Percentiles rank a stretch among this genome's conserved stretches.
Evolutionary conservation across 2,797 vertebrate genomes (phyloP).

Genomic region (Coregonus suidteri): DNA sequence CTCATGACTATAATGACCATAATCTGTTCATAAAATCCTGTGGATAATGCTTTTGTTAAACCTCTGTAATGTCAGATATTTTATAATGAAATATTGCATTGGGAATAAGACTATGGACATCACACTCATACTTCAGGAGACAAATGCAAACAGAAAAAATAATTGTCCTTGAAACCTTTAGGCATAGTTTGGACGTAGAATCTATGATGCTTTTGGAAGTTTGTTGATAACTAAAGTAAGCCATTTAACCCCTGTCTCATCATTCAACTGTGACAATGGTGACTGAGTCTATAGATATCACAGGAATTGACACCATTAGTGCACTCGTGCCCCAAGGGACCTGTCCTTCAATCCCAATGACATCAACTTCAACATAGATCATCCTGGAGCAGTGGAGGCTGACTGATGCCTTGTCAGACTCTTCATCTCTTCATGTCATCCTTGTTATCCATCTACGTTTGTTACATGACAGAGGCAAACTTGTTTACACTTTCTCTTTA

Average conservation of each 20-base stretch:
- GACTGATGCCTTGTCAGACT: not conserved
- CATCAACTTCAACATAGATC: not conserved
- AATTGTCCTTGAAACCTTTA: not conserved
- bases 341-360: slow-evolving; percentile 16
- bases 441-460: not conserved
- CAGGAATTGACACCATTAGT: not conserved
- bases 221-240: no score
- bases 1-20: no score
- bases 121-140: not conserved
- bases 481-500: not conserved
- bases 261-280: not conserved
- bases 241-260: no score
- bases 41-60: not conserved
- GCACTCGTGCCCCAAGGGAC: not conserved
- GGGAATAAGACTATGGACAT: not conserved
- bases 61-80: no score
- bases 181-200: not conserved
- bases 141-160: not conserved
- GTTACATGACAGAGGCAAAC: no score
- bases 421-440: not conserved
- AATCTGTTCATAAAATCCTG: not conserved
- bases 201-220: not conserved
- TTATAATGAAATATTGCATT: not conserved
- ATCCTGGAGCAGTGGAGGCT: not conserved
- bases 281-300: not conserved